These are phyloP conservation scores for Aquatica leii DNA, from an alignment of 2,888 invertebrate genomes.

Conservation along the genomic window DNA sequence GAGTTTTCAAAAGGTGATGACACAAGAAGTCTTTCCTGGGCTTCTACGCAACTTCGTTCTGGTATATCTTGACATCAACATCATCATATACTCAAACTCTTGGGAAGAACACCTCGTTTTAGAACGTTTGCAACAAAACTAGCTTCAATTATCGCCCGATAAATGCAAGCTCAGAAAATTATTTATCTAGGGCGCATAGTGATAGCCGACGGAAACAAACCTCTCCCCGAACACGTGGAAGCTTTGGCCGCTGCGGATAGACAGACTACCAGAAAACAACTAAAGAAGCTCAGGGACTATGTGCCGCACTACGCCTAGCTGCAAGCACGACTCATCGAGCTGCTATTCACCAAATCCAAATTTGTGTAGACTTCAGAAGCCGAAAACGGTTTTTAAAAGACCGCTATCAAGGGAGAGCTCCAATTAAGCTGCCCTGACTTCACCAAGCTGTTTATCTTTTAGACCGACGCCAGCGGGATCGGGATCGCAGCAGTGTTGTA, in stretches of 20 bases:
- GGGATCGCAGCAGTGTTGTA: slow-evolving; percentile 45
- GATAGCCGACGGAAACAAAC: slow-evolving; percentile 25
- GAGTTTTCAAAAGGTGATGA: too few species aligned
- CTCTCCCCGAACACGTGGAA: slow-evolving; percentile 26
- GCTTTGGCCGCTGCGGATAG: slow-evolving; percentile 19
- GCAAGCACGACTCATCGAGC: slow-evolving; percentile 41
- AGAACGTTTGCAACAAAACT: too few species aligned
- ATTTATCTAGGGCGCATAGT: slow-evolving; percentile 33
- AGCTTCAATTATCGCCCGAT: slow-evolving; percentile 18
- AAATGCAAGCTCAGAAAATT: slow-evolving; percentile 37
- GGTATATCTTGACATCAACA: too few species aligned
- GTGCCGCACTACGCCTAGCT: slow-evolving; percentile 39
- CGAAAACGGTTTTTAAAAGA: slow-evolving; percentile 26
- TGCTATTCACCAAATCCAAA: slow-evolving; percentile 17
- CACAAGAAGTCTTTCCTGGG: too few species aligned
- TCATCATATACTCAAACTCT: slow-evolving; percentile 46
- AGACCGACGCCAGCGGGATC: slow-evolving; percentile 41
- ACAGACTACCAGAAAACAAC: slow-evolving; percentile 25
- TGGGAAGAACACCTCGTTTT: slow-evolving; percentile 38
- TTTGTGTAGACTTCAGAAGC: slow-evolving; percentile 35
- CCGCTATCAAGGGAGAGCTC: slow-evolving; percentile 28
- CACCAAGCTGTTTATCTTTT: slow-evolving; percentile 33
- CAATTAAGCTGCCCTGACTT: slow-evolving; percentile 38
- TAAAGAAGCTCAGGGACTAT: slow-evolving; percentile 45
- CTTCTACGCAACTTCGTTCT: too few species aligned